phyloP scores from a whole-genome alignment of 2,113 vertebrate genomes.

The Orientallactaga bullata region DNA sequence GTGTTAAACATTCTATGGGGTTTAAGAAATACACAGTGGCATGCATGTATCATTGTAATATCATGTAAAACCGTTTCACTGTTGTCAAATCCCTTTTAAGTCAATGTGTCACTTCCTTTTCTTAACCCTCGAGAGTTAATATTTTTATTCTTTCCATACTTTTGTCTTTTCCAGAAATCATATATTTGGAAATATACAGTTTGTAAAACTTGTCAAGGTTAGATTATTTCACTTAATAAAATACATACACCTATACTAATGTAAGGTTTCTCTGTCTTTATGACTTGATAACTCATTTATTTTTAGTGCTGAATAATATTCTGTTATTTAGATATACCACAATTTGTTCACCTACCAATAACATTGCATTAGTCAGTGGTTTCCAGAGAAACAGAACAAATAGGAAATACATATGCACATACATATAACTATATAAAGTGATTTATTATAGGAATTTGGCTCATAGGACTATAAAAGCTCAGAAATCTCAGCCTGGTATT shows the following conservation, averaged over 20 bases:
- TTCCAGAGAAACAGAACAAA: not conserved
- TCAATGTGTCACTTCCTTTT: not conserved
- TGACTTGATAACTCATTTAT: not conserved
- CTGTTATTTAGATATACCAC: not conserved
- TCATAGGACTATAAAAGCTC: not conserved
- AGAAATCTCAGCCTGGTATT: not conserved
- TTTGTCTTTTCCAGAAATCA: not conserved
- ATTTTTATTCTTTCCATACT: not conserved
- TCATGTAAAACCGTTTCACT: not conserved
- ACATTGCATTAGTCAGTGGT: not conserved
- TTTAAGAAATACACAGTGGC: not conserved
- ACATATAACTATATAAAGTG: not conserved
- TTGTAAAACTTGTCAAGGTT: not conserved
- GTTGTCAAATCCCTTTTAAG: not conserved
- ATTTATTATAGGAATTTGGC: not conserved
- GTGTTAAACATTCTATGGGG: not conserved
- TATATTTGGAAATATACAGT: not conserved
- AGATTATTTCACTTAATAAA: not conserved
- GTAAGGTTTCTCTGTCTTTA: not conserved
- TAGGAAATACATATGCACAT: not conserved
- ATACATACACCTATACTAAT: too few relatives aligned
- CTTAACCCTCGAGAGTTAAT: not conserved
- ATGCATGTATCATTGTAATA: not conserved
- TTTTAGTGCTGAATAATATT: conserved; percentile 33
- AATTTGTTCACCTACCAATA: not conserved